Evolutionary conservation across 2,888 invertebrate genomes (phyloP), one percentile per base, ranked within the genome.

Genomic region (Limnephilus lunatus): DNA sequence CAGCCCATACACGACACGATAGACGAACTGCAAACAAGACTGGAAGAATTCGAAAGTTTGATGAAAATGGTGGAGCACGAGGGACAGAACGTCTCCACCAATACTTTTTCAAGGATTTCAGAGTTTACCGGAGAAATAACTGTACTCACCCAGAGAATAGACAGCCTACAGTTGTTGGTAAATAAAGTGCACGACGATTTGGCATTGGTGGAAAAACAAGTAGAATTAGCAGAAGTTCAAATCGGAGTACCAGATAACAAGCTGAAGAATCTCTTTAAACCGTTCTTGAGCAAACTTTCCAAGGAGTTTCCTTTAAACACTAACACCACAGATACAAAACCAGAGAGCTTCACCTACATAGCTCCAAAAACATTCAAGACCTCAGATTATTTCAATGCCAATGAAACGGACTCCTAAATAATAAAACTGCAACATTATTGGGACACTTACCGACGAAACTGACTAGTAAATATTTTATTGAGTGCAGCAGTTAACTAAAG

Each of bases 11-110:
- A 97, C 94, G 96, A 96, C 94, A 96, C 96, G 92, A 96, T 97
- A 85, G 97, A 97, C 94, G 97, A 97, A 94, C 97, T 97, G 97
- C 94, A 97, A 89, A 97, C 97, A 0, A 95, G 97, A 92, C 95
- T 97, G 39, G 97, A 97, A 94, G 97, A 97, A 94, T 96, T 97
- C 93, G 96, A 97, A 93, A 97, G 97, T 94, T 96, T 97, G 86
- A 94, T 97, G 68, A 96, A 96, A 93, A 96, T 97, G 95, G 96
- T 97, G 93, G 95, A 96, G 94, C 93, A 95, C 93, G 96, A 96
- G 94, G 95, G 96, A 94, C 94, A 95, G 94, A 95, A 96, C 94
- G 95, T 96, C 94, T 94, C 95, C 94, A 93, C 94, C 91, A 94
- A 96, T 94, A 95, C 97, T 39, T 95, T 97, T 35, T 95, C 95